These are phyloP conservation scores for Rhopalosiphum padi DNA, from an alignment of 1,140 invertebrate genomes.

Conservation along the genomic window DNA sequence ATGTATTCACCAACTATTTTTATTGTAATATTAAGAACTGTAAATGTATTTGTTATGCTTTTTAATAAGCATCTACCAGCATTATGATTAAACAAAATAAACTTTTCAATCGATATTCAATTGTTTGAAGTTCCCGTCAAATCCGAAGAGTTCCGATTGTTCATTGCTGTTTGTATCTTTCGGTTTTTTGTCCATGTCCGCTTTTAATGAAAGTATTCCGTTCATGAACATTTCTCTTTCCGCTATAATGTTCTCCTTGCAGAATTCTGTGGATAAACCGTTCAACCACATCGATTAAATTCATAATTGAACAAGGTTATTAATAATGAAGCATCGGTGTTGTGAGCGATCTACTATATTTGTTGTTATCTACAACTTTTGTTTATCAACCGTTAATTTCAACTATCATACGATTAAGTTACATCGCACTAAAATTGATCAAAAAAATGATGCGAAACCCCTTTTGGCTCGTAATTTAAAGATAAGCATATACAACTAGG, in stretches of 20 bases:
- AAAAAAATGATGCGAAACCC: background rate
- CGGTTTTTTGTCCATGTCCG: constrained; percentile 34
- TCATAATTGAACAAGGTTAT: background rate
- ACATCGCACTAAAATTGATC: too few species aligned
- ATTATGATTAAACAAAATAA: background rate
- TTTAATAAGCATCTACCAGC: background rate
- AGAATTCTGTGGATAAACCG: background rate
- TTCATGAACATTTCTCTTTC: constrained; percentile 41
- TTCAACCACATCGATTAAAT: background rate
- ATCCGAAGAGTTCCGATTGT: constrained; percentile 27
- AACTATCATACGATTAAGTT: background rate
- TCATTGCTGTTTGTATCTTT: background rate
- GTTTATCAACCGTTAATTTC: background rate
- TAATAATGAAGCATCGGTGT: background rate
- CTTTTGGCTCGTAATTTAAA: background rate
- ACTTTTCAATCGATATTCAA: constrained; percentile 47
- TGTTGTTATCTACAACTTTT: background rate
- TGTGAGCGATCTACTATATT: background rate
- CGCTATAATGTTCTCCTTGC: background rate
- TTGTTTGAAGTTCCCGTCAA: constrained; percentile 36
- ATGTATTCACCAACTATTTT: background rate
- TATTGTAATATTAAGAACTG: background rate
- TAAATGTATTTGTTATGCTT: background rate
- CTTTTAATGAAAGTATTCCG: constrained; percentile 39
- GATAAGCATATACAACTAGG: background rate